Evolutionary conservation across 1,140 invertebrate genomes (phyloP).

Genomic region (Mya arenaria): DNA sequence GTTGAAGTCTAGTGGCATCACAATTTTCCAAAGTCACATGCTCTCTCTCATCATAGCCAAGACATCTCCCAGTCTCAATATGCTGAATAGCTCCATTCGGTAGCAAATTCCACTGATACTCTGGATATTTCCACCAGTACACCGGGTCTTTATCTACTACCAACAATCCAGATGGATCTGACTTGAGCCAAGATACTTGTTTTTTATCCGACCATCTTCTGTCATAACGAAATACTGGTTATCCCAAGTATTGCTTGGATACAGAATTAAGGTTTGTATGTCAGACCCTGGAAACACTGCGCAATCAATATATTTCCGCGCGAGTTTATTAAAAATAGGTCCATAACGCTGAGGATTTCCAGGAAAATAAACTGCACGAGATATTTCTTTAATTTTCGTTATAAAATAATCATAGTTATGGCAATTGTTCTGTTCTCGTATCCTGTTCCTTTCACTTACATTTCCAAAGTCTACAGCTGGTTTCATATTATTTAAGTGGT

Average conservation of each 20-base stretch:
- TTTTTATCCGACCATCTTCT: constrained; percentile 5
- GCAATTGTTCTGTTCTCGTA: constrained; percentile 27
- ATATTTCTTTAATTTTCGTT: constrained; percentile 1
- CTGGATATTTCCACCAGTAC: no score
- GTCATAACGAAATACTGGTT: constrained; percentile 36
- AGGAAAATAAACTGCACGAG: constrained; percentile 6
- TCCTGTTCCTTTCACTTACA: constrained; percentile 2
- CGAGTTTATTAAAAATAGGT: background rate
- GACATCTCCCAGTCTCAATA: no score
- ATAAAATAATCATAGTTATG: constrained; percentile 34
- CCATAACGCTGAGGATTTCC: background rate
- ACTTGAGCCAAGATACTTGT: constrained; percentile 13
- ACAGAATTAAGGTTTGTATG: background rate
- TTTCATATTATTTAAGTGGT: background rate
- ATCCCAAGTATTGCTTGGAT: background rate
- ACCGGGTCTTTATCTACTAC: no score
- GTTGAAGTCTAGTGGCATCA: no score
- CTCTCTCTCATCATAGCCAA: no score
- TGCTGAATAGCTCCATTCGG: no score
- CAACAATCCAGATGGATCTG: no score
- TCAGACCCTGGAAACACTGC: background rate
- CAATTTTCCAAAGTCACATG: no score
- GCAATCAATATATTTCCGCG: background rate
- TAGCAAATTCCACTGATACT: no score
- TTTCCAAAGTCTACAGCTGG: background rate